These are phyloP conservation scores for Podiceps cristatus DNA, from an alignment of 2,113 vertebrate genomes.

Conservation along the genomic window DNA sequence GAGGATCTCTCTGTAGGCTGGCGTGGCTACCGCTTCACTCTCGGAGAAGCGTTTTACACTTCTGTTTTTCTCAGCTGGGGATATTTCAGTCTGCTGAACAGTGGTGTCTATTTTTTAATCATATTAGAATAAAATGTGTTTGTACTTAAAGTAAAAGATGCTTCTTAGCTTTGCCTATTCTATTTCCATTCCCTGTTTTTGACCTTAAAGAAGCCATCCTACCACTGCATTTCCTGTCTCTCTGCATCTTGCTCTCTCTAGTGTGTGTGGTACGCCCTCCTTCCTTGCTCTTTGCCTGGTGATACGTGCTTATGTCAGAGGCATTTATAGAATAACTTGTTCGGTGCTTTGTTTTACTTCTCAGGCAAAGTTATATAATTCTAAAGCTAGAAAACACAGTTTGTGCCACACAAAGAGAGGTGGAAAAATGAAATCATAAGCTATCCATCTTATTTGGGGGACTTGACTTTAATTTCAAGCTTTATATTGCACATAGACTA, in stretches of 20 bases:
- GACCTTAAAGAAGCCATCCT: background rate
- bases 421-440: background rate
- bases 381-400: background rate
- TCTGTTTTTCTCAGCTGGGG: background rate
- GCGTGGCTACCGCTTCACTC: background rate
- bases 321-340: background rate
- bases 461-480: background rate
- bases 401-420: background rate
- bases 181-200: background rate
- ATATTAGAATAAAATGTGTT: background rate
- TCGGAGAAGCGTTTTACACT: background rate
- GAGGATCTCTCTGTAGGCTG: background rate
- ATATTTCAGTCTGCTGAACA: background rate
- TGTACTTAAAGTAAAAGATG: background rate
- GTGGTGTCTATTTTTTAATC: background rate
- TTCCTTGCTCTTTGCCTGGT: background rate
- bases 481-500: background rate
- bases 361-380: background rate
- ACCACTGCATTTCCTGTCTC: background rate
- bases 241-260: background rate
- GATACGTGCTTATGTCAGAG: background rate
- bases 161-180: background rate
- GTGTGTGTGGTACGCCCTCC: background rate
- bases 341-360: background rate
- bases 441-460: background rate